Conservation (phyloP, 2,797 vertebrate species). For the Perodicticus potto region DNA sequence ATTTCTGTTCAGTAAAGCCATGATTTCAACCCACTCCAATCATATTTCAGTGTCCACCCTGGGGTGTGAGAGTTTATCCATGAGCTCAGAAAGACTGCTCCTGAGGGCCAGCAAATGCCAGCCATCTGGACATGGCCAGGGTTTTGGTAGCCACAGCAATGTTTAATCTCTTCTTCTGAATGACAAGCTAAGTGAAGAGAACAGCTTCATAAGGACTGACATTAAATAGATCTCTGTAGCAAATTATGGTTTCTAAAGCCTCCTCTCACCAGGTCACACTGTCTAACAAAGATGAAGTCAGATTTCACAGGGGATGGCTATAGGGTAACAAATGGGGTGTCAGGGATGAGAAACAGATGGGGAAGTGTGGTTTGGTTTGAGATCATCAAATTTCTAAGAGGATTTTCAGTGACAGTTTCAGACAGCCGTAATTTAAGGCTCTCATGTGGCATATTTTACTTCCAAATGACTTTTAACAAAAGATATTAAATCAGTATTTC, state of each 20-base stretch:
- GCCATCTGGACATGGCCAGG: neutral
- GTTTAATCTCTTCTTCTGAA: neutral
- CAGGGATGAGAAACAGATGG: slow-evolving; percentile 22
- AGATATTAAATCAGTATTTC: slow-evolving; percentile 44
- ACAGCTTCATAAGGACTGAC: neutral
- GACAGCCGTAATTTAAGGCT: slow-evolving; percentile 60
- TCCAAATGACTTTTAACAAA: neutral
- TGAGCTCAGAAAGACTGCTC: neutral
- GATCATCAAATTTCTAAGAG: slow-evolving; percentile 33
- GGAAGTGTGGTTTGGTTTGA: neutral
- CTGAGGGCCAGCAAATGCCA: neutral
- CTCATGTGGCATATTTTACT: slow-evolving; percentile 58
- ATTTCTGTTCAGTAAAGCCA: neutral
- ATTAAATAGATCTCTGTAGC: neutral
- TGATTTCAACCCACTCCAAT: neutral
- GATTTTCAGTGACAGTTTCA: slow-evolving; percentile 34
- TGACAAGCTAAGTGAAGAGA: neutral
- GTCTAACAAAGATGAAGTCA: slow-evolving; percentile 24
- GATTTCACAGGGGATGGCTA: neutral
- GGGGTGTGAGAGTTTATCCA: neutral
- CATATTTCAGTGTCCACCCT: neutral
- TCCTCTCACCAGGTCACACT: neutral
- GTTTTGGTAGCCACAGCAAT: neutral
- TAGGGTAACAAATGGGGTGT: neutral
- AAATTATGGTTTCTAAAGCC: neutral